Evolutionary conservation across 1,140 invertebrate species (phyloP).

Genomic region (Drosophila seguyi): DNA sequence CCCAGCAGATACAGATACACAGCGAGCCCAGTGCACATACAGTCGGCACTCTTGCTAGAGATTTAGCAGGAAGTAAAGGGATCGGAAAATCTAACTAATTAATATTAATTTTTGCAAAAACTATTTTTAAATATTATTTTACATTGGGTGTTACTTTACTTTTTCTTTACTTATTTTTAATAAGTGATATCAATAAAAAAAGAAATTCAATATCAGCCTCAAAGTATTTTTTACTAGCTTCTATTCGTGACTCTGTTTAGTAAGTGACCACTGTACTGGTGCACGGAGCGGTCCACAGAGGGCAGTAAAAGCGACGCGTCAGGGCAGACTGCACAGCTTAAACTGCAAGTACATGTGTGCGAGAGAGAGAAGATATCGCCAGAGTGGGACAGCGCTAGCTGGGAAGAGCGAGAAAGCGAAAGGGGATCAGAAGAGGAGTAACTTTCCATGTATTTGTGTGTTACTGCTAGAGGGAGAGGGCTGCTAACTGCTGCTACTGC

Average conservation of each 20-base stretch:
- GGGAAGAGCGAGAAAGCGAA: conserved; percentile 31
- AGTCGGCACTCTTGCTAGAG: conserved; percentile 5
- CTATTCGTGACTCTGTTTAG: not conserved
- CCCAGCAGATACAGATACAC: conserved; percentile 39
- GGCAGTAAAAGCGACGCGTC: conserved; percentile 67
- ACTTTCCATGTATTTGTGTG: not conserved
- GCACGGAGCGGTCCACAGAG: not conserved
- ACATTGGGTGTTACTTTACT: no score
- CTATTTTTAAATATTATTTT: no score
- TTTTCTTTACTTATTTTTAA: no score
- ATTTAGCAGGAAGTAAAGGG: no score
- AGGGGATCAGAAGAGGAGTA: conserved; percentile 50
- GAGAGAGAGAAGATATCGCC: not conserved
- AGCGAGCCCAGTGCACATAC: conserved; percentile 33
- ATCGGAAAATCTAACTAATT: not conserved
- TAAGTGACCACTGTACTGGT: conserved; percentile 15
- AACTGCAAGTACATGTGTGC: conserved; percentile 42
- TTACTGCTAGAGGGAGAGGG: conserved; percentile 22
- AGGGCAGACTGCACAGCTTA: conserved; percentile 72
- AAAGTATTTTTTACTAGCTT: not conserved
- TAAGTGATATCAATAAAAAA: no score
- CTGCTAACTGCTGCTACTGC: conserved; percentile 13
- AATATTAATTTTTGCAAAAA: no score
- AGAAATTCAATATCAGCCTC: no score
- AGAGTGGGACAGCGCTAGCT: not conserved